Base-by-base conservation (phyloP, 2,888 invertebrate genomes). In the Drosophila falleni region DNA sequence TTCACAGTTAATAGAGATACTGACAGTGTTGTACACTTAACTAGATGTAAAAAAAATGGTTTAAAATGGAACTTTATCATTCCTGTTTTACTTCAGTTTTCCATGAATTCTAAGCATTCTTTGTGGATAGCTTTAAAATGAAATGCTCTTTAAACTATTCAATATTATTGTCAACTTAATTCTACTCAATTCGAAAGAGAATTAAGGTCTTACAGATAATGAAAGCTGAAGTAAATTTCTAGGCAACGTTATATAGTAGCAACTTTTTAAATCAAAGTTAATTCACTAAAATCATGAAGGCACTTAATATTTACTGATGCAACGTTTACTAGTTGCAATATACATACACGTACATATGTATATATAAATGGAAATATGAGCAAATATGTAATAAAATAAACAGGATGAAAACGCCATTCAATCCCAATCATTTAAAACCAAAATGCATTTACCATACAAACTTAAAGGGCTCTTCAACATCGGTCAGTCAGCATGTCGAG, bases 381-480 rank as follows among this genome's bases (percentile, higher is more conserved):
- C n/a, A 63, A 44, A 58, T 64, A 50, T 46, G 59, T 50, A 10
- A 53, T 53, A 61, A 46, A 64, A 51, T 44, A 47, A 64, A 53
- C 44, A 42, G 47, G n/a, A 64, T 59, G 33, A 44, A 39, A 60
- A 58, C 41, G 29, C 31, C 41, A n/a, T 58, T 64, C 61, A 50
- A 58, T 61, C 50, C 16, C 65, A 66, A 72, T 78, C 73, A 55
- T 54, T 59, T 66, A 54, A 72, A 65, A 54, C 49, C 46, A 8
- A 61, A 74, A 65, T 78, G 55, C 55, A 78, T 78, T 73, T 67
- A 35, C 62, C 61, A 55, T 55, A 55, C 59, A 35, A 15, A 56
- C 33, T 54, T 78, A 60, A 59, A 78, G 78, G 58, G 44, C 42
- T 53, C 62, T 78, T 56, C 47, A 60, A 49, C 47, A 49, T 49